Base-by-base conservation (phyloP, 2,113 vertebrate species). In the Guaruba guarouba region DNA sequence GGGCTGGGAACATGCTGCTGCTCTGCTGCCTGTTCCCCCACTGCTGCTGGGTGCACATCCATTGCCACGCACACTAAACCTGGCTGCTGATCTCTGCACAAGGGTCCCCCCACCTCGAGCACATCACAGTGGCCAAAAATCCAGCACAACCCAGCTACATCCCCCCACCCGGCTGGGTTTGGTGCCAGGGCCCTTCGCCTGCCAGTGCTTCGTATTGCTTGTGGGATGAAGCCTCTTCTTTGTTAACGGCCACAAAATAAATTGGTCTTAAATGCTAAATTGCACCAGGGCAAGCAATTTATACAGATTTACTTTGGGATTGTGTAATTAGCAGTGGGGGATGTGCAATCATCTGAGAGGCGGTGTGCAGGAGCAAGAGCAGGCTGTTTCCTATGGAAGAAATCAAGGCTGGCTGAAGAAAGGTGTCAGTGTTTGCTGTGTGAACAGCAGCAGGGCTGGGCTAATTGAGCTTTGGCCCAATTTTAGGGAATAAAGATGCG, bases 11-110 rank as follows among this genome's bases (percentile, higher is more conserved):
- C 3, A 0, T 11, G 35, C 18, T 49, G 66, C 43, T 33, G 31
- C 29, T 15, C 10, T 10, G 51, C 64, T 73, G 64, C 46, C 64
- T n/a, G 66, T 20, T 20, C 18, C 43, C 85, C 8, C 9, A 17
- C 2, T 0, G 1, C 31, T 10, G 3, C 49, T 17, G 64, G 59
- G 49, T 9, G 28, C 52, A 2, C 14, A 3, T 5, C 62, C 41
- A 2, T 5, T 4, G 79, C 66, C 79, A 9, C 0, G 2, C 23
- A 23, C 0, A 0, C 55, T 0, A 11, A 11, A 28, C 48, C 48
- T 0, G 0, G 5, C 69, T 48, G 37, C 77, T 46, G 81, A 2
- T 11, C 41, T 13, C 41, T 37, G n/a, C 51, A 7, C 1, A 3
- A 39, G 41, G 46, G 9, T 9, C 27, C 35, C 43, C 10, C 7